Conservation (phyloP, 1,140 invertebrate species). For the Dinoponera quadriceps region DNA sequence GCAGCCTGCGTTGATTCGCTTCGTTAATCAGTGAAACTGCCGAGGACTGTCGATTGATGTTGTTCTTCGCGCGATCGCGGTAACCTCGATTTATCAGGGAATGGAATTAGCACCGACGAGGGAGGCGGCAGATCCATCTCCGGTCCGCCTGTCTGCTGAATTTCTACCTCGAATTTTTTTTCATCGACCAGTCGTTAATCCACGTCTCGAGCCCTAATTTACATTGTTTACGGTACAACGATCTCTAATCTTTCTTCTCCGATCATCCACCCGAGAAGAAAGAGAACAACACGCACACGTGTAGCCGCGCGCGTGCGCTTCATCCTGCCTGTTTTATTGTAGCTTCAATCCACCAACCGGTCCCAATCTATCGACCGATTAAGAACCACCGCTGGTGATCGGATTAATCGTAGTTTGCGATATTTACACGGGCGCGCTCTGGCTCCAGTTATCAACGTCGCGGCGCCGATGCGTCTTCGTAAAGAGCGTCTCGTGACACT, state of each 20-base stretch:
- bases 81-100: too few relatives aligned
- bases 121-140: too few relatives aligned
- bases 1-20: too few relatives aligned
- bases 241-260: background rate
- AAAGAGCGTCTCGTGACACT: slow-evolving; percentile 48
- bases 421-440: slow-evolving; percentile 8
- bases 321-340: background rate
- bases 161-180: background rate
- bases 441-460: slow-evolving; percentile 24
- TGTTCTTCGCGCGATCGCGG: too few relatives aligned
- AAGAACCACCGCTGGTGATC: slow-evolving; percentile 2
- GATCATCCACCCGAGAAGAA: background rate
- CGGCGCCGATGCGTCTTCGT: slow-evolving; percentile 47
- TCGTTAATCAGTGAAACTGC: too few relatives aligned
- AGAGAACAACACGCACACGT: background rate
- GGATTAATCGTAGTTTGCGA: slow-evolving; percentile 47
- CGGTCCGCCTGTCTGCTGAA: too few relatives aligned
- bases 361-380: background rate
- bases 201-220: background rate
- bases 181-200: background rate
- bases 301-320: background rate
- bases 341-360: background rate
- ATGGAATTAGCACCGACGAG: too few relatives aligned
- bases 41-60: too few relatives aligned
- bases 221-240: background rate